phyloP scores from a whole-genome alignment of 2,113 vertebrate species.

The Ceyx melanurus region DNA sequence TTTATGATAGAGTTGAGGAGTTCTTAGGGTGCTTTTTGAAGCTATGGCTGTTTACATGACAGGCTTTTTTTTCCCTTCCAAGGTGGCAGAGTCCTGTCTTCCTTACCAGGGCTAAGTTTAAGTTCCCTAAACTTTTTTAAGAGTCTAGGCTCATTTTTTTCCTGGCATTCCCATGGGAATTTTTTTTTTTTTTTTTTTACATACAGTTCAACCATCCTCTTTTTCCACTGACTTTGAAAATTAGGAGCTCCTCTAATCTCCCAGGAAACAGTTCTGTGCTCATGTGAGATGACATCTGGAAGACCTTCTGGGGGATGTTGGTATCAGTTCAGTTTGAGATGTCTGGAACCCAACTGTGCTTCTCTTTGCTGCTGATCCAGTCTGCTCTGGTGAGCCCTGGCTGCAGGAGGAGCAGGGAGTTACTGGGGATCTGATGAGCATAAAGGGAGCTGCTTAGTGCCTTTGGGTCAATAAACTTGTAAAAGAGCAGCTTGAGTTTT shows the following conservation, averaged over 20 bases:
- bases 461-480: neutral
- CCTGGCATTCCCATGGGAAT: neutral
- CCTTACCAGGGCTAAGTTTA: neutral
- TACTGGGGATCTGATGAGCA: neutral
- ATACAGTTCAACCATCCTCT: neutral
- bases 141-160: neutral
- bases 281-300: neutral
- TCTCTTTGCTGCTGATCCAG: neutral
- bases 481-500: neutral
- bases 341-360: neutral
- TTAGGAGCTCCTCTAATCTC: neutral
- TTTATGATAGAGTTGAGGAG: neutral
- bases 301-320: neutral
- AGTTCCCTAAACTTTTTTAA: neutral
- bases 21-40: neutral
- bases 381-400: neutral
- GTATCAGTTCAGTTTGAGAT: neutral
- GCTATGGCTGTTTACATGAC: neutral
- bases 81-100: neutral
- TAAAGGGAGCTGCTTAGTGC: neutral
- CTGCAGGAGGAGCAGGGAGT: neutral
- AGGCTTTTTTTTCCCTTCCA: neutral
- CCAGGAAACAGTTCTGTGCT: neutral
- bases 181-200: neutral
- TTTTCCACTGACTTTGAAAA: neutral